Base-by-base conservation (phyloP, 2,888 invertebrate species). In the Sarcophaga carnaria region DNA sequence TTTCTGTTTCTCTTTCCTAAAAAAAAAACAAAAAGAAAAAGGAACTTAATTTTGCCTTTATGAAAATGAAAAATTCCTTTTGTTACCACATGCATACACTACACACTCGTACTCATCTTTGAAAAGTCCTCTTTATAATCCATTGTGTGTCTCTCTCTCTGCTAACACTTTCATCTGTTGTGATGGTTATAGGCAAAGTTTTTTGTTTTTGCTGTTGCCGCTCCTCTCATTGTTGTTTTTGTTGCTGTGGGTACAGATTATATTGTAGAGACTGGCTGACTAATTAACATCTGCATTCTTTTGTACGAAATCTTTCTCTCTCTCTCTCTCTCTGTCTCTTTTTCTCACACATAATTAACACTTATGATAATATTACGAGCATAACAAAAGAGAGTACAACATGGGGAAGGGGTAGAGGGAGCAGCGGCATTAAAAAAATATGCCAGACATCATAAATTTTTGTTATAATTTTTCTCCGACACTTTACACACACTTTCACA, bases 201-300 rank as follows among this genome's bases (percentile, higher is more conserved):
- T 37, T 22, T 22, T 22, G 47, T 37, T 17, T 59, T 14, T 14
- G 62, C 25, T 62, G 11, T 47, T 47, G 74, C 27, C 63, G 63
- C 17, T 25, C 37, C n/a, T n/a, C 3, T 75, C n/a, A 27, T 45
- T 45, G 37, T 59, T 20, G 20, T 8, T 62, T 60, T 67, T 72
- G 47, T 45, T 67, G 72, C 67, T 67, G 37, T 37, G 37, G 37
- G 37, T 2, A 37, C 37, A 62, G 47, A 62, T 74, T 37, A 78
- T 67, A 78, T 37, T 83, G 78, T 22, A 69, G 67, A 79, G 37
- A 8, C 37, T 37, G 8, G 2, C 10, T 37, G 83, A 74, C 78
- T 83, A 79, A 83, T 83, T 83, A 83, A 78, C 83, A 83, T 83
- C 69, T 83, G 83, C 78, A 83, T 74, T 79, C 63, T 54, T 83